These are phyloP conservation scores for Mobula birostris DNA, from an alignment of 2,113 vertebrate species.

Conservation along the genomic window DNA sequence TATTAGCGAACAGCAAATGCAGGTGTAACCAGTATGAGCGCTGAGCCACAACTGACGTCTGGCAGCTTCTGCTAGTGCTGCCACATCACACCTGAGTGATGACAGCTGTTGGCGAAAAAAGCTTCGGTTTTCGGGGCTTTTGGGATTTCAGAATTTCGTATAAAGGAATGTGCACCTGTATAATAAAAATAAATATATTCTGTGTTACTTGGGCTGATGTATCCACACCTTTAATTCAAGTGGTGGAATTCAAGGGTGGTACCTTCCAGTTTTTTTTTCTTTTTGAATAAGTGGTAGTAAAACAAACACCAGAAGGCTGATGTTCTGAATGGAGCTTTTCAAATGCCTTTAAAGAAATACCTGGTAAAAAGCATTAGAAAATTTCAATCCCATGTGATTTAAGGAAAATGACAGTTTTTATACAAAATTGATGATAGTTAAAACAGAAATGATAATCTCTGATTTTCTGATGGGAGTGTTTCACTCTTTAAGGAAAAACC, in stretches of 20 bases:
- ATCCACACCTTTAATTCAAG: too few relatives aligned
- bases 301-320: background rate
- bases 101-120: too few relatives aligned
- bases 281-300: background rate
- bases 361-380: background rate
- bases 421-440: background rate
- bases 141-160: too few relatives aligned
- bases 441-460: background rate
- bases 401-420: background rate
- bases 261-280: background rate
- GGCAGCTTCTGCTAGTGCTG: too few relatives aligned
- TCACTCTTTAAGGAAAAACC: too few relatives aligned
- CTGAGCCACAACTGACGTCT: too few relatives aligned
- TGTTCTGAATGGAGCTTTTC: background rate
- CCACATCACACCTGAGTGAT: too few relatives aligned
- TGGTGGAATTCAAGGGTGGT: background rate
- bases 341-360: background rate
- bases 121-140: too few relatives aligned
- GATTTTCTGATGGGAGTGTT: background rate
- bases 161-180: background rate
- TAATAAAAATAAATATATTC: background rate
- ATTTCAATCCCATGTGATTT: background rate
- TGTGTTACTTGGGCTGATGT: background rate
- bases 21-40: too few relatives aligned
- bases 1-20: too few relatives aligned